These are phyloP conservation scores for Saccostrea echinata DNA, from an alignment of 1,140 invertebrate species.

Conservation along the genomic window DNA sequence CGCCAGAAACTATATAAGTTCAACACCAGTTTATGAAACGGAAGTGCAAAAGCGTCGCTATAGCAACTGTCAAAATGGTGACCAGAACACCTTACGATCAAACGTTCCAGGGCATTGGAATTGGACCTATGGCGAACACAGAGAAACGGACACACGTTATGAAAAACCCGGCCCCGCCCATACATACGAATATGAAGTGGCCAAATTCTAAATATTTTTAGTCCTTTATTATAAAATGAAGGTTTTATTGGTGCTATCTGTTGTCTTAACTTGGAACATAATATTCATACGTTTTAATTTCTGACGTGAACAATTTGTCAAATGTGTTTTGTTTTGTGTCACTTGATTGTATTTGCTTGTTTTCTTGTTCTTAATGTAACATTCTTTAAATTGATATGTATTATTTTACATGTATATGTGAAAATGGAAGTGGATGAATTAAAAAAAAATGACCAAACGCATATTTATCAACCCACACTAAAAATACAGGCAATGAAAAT, in stretches of 20 bases:
- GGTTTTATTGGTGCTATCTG: neutral
- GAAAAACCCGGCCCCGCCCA: neutral
- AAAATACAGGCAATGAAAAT: too few relatives aligned
- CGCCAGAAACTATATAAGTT: slow-evolving; percentile 18
- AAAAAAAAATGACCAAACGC: too few relatives aligned
- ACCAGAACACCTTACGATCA: neutral
- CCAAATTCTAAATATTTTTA: slow-evolving; percentile 38
- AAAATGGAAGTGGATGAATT: too few relatives aligned
- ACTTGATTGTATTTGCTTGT: too few relatives aligned
- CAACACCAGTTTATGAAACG: slow-evolving; percentile 20
- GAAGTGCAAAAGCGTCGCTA: neutral
- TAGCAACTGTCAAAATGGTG: neutral
- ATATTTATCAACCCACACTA: too few relatives aligned
- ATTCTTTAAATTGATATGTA: too few relatives aligned
- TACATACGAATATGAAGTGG: slow-evolving; percentile 24
- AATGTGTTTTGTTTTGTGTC: too few relatives aligned
- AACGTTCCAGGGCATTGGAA: slow-evolving; percentile 40
- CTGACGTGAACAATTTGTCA: too few relatives aligned
- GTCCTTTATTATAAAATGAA: neutral
- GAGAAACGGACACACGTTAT: neutral
- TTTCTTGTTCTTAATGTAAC: too few relatives aligned
- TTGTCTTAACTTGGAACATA: neutral
- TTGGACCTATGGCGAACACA: slow-evolving; percentile 39
- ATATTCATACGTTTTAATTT: neutral
- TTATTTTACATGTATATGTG: too few relatives aligned